Evolutionary conservation across 2,113 vertebrate species (phyloP), one percentile per base, ranked within the genome.

Genomic region (Xiphias gladius): DNA sequence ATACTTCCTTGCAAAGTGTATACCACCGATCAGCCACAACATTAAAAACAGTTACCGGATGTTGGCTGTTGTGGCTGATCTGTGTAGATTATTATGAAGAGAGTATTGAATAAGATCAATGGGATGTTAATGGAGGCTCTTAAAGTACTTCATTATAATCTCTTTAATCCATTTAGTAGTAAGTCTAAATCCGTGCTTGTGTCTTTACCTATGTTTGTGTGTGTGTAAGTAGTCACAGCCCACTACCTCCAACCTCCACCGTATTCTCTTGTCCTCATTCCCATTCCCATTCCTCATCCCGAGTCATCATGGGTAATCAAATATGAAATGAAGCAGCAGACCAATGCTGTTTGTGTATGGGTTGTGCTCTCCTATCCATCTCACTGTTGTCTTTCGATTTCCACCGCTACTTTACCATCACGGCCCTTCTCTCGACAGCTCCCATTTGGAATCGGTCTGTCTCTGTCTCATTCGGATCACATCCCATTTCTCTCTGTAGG

Each of bases 221-320:
- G 24, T 58, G 43, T 43, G 54, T 20, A 10, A 22, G 58, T 72
- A 48, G 72, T 76, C 37, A 16, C 76, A 64, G 75, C 52, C 62
- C 66, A 58, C 68, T 24, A 24, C 69, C 68, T 43, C 59, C 64
- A 19, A 6, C 50, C 62, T 46, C 50, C 69, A 19, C 20, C 41
- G 54, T 66, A 59, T 52, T 35, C 24, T 62, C 70, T 26, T 37
- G 41, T 70, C n/a, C 54, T 73, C 28, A 2, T 46, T 50, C 58
- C 30, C 22, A 43, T 59, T 62, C 48, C 82, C 58, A n/a, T n/a
- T n/a, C 66, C 43, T 68, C 68, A 58, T 69, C 52, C 57, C 22
- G 20, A 59, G 64, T 80, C 80, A 83, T 67, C 78, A 83, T 22
- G 70, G 66, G 55, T 87, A 84, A 87, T 87, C 80, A 73, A 50